Percentiles rank a stretch among this genome's conserved stretches.
Conservation (phyloP, 1,140 invertebrate genomes). For the Pomacea maculata region DNA sequence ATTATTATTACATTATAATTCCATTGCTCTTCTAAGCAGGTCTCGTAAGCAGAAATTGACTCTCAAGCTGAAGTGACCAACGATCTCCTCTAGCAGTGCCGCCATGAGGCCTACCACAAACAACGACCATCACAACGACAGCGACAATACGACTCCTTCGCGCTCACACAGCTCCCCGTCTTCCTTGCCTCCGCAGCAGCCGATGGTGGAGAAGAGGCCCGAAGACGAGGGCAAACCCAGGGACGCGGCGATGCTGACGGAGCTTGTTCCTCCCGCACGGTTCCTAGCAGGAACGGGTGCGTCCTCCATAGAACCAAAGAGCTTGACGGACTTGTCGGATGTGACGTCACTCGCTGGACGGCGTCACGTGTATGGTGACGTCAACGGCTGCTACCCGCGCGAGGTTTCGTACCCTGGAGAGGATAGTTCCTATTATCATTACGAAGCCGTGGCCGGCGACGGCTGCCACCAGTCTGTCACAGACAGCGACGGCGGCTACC, state of each 20-base stretch:
- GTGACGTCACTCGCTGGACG: neutral
- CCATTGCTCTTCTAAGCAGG: too few species aligned
- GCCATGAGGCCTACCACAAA: neutral
- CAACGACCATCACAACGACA: neutral
- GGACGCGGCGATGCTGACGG: neutral
- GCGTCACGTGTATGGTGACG: neutral
- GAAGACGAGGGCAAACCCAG: neutral
- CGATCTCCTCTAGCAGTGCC: too few species aligned
- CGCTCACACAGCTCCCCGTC: neutral
- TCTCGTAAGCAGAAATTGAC: too few species aligned
- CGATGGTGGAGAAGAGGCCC: neutral
- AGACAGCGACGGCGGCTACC: neutral
- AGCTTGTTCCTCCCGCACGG: neutral
- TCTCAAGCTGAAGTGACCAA: neutral
- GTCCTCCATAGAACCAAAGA: neutral
- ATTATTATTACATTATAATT: too few species aligned
- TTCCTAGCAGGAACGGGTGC: neutral
- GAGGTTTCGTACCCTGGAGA: too few species aligned
- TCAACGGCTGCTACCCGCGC: neutral
- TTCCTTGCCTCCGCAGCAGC: neutral
- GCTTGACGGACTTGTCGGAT: neutral
- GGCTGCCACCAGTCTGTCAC: neutral
- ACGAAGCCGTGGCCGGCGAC: too few species aligned
- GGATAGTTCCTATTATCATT: too few species aligned
- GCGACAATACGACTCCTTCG: neutral